A percentile compares a stretch with the other conserved stretches of the same genome.
phyloP scores from a whole-genome alignment of 1,140 invertebrate genomes.

The Heliconius hewitsoni region DNA sequence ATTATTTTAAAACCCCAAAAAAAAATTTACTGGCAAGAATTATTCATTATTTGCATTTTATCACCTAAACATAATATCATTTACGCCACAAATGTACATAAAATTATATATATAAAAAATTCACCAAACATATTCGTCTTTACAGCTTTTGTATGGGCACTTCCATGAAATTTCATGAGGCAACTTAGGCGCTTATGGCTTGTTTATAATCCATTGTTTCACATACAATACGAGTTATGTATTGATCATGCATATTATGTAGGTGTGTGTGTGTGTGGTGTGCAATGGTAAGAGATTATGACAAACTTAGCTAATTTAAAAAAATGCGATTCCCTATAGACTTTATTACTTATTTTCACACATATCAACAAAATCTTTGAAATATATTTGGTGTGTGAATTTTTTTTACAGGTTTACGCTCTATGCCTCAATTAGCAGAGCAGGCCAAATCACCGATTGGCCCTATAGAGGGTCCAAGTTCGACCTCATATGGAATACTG shows the following conservation, averaged over 20 bases:
- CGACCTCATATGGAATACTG: too few species aligned
- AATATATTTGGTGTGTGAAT: not conserved
- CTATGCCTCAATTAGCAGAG: too few species aligned
- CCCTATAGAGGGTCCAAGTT: too few species aligned
- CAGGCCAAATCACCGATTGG: too few species aligned
- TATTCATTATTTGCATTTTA: too few species aligned
- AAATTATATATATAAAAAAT: slow-evolving; percentile 37
- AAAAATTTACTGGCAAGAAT: too few species aligned
- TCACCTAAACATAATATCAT: slow-evolving; percentile 6
- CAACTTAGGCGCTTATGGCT: slow-evolving; percentile 44
- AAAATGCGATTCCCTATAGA: not conserved
- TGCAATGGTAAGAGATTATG: slow-evolving; percentile 27
- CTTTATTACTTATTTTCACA: too few species aligned
- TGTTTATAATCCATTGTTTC: slow-evolving; percentile 52
- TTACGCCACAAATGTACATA: slow-evolving; percentile 39
- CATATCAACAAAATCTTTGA: too few species aligned
- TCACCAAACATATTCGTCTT: slow-evolving; percentile 46
- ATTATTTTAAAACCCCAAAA: too few species aligned
- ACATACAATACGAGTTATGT: slow-evolving; percentile 36
- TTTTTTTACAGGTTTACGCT: not conserved
- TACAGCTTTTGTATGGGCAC: slow-evolving; percentile 43
- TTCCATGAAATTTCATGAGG: slow-evolving; percentile 49
- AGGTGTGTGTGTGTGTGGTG: not conserved
- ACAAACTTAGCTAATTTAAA: slow-evolving; percentile 31
- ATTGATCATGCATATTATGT: slow-evolving; percentile 21